A percentile compares a stretch with the other conserved stretches of the same genome.
Conservation (phyloP, 2,797 vertebrate genomes). For the Leptatherina wallacei region DNA sequence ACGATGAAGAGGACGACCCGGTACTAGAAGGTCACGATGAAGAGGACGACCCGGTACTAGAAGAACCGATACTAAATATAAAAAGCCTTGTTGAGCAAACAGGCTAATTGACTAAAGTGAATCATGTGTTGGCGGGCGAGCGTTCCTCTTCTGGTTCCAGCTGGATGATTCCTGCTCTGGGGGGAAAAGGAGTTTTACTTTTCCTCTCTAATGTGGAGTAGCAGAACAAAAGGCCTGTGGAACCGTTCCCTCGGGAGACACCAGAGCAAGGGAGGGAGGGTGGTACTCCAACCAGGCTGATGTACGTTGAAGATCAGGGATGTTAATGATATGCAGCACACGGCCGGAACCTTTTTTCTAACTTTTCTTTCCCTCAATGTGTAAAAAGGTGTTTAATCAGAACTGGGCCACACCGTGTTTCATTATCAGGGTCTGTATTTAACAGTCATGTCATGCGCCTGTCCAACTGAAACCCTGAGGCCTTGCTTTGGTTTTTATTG, state of each 20-base stretch:
- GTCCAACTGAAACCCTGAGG: slow-evolving; percentile 1
- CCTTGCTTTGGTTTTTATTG: slow-evolving; percentile 7
- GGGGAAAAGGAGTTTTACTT: slow-evolving; percentile 39
- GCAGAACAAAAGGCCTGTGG: slow-evolving; percentile 59
- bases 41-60: too few relatives aligned
- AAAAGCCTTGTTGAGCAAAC: slow-evolving; percentile 60
- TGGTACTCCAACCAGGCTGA: slow-evolving; percentile 38
- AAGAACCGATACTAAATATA: slow-evolving; percentile 7
- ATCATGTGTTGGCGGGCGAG: slow-evolving; percentile 71
- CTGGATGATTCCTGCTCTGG: slow-evolving; percentile 61
- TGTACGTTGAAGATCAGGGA: slow-evolving; percentile 51
- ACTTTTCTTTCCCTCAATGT: slow-evolving; percentile 23
- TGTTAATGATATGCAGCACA: slow-evolving; percentile 49
- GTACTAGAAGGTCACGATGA: too few relatives aligned
- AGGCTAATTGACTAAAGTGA: slow-evolving; percentile 73
- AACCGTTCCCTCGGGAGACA: slow-evolving; percentile 64
- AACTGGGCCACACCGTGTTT: slow-evolving; percentile 33
- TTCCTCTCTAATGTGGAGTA: slow-evolving; percentile 30
- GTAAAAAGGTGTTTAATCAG: slow-evolving; percentile 36
- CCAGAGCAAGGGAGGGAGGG: slow-evolving; percentile 36
- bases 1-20: not conserved
- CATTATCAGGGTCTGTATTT: slow-evolving; percentile 45
- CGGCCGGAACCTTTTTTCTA: slow-evolving; percentile 9
- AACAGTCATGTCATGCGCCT: slow-evolving; percentile 21
- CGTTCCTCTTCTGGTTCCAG: slow-evolving; percentile 64